These are phyloP conservation scores for Neelides folsomi DNA, from an alignment of 2,888 invertebrate species.

Conservation along the genomic window DNA sequence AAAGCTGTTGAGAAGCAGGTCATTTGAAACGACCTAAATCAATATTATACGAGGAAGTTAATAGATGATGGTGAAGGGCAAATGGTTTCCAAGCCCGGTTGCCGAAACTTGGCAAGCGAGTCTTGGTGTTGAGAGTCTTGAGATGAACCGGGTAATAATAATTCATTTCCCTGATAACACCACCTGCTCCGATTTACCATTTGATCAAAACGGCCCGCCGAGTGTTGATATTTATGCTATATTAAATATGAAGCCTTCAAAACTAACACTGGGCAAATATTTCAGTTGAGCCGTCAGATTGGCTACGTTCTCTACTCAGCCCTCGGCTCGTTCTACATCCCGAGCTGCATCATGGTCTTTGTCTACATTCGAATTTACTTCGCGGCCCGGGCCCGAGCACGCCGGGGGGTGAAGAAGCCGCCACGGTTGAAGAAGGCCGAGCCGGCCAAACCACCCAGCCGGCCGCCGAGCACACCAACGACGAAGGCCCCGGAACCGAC, in stretches of 20 bases:
- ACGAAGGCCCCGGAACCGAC: slow-evolving; percentile 1
- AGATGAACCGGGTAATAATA: too few relatives aligned
- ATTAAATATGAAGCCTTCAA: neutral
- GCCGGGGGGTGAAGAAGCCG: slow-evolving; percentile 71
- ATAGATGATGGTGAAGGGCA: too few relatives aligned
- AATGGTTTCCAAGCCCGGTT: too few relatives aligned
- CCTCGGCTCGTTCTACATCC: slow-evolving; percentile 96
- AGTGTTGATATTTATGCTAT: too few relatives aligned
- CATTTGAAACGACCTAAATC: too few relatives aligned
- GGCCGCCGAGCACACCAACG: slow-evolving; percentile 9
- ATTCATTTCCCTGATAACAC: too few relatives aligned
- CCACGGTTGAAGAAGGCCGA: slow-evolving; percentile 40
- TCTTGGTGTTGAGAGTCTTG: too few relatives aligned
- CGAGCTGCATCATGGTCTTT: slow-evolving; percentile 98
- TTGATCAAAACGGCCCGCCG: too few relatives aligned
- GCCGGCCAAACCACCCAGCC: slow-evolving; percentile 20
- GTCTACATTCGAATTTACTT: slow-evolving; percentile 98
- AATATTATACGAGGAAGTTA: too few relatives aligned
- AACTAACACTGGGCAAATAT: slow-evolving; percentile 35
- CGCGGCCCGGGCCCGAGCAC: slow-evolving; percentile 82
- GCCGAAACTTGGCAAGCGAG: too few relatives aligned
- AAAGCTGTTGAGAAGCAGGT: too few relatives aligned
- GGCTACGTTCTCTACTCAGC: slow-evolving; percentile 97
- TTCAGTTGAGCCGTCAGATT: slow-evolving; percentile 84
- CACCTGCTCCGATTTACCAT: too few relatives aligned